Evolutionary conservation across 2,888 invertebrate genomes (phyloP).

Genomic region (Cetonia aurata): DNA sequence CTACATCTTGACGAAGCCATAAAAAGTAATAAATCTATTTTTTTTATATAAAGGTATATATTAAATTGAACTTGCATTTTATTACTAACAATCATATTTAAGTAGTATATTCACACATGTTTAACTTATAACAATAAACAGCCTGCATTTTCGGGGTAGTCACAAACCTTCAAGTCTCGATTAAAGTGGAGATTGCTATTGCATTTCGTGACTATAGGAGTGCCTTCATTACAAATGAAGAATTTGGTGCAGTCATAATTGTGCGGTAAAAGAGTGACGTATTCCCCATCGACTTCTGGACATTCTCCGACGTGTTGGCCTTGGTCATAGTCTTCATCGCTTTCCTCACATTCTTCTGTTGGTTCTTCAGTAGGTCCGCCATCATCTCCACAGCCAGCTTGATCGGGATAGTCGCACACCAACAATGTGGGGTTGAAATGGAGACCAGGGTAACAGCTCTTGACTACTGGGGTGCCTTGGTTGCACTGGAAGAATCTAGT

Average conservation of each 20-base stretch:
- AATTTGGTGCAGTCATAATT: conserved; percentile 46
- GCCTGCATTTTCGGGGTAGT: conserved; percentile 47
- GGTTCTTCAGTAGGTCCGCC: background rate
- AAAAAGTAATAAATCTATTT: too few relatives aligned
- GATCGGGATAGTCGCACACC: conserved; percentile 32
- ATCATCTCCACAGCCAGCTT: conserved; percentile 25
- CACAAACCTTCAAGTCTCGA: conserved; percentile 47
- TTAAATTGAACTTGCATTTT: too few relatives aligned
- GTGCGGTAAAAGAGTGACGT: conserved; percentile 39
- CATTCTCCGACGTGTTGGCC: conserved; percentile 18
- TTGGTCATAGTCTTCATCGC: background rate
- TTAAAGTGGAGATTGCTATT: conserved; percentile 51
- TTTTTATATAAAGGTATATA: too few relatives aligned
- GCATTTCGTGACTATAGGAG: conserved; percentile 46
- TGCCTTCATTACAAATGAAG: conserved; percentile 47
- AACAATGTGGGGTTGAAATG: conserved; percentile 29
- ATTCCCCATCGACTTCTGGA: conserved; percentile 35
- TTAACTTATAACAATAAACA: too few relatives aligned
- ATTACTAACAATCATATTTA: too few relatives aligned
- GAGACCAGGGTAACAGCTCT: conserved; percentile 14
- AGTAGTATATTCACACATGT: too few relatives aligned
- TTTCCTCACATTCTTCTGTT: conserved; percentile 14
- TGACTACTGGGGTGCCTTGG: conserved; percentile 19
- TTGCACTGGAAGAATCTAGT: conserved; percentile 31
- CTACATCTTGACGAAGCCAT: too few relatives aligned